These are phyloP conservation scores for Trematocara macrostoma DNA, from an alignment of 2,113 vertebrate species.

Conservation along the genomic window DNA sequence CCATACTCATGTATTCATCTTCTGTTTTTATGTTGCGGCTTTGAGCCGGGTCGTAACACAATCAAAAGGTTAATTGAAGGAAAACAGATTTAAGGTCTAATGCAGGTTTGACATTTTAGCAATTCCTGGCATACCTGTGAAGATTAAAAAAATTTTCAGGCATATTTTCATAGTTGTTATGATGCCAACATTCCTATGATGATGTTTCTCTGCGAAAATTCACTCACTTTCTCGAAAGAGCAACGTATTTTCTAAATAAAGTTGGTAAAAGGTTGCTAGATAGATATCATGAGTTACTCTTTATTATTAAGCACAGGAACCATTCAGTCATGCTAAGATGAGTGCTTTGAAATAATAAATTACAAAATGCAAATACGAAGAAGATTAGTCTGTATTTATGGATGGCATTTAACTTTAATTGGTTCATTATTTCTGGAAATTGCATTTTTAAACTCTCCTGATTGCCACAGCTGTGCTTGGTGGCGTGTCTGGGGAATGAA, in stretches of 20 bases:
- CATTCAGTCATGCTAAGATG: conserved; percentile 29
- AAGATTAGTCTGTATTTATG: conserved; percentile 67
- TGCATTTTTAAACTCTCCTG: conserved; percentile 65
- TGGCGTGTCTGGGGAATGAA: conserved; percentile 16
- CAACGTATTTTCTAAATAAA: not conserved
- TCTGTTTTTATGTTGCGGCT: too few relatives aligned
- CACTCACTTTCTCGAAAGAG: not conserved
- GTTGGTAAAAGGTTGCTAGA: not conserved
- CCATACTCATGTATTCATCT: too few relatives aligned
- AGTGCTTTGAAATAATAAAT: conserved; percentile 59
- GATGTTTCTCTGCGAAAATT: not conserved
- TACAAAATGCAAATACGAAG: conserved; percentile 61
- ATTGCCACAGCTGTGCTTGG: conserved; percentile 68
- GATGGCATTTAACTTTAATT: conserved; percentile 73
- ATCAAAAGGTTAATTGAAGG: not conserved
- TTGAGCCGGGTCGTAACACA: too few relatives aligned
- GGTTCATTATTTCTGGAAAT: conserved; percentile 72
- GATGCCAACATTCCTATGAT: not conserved
- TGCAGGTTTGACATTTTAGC: not conserved
- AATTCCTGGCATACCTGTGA: not conserved
- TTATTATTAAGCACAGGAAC: conserved; percentile 15
- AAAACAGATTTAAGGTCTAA: not conserved
- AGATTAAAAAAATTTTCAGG: not conserved
- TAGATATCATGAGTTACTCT: not conserved
- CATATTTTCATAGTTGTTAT: not conserved